These are phyloP conservation scores for Sebastiscus albofasciatus DNA, from an alignment of 2,797 vertebrate genomes.

Conservation along the genomic window DNA sequence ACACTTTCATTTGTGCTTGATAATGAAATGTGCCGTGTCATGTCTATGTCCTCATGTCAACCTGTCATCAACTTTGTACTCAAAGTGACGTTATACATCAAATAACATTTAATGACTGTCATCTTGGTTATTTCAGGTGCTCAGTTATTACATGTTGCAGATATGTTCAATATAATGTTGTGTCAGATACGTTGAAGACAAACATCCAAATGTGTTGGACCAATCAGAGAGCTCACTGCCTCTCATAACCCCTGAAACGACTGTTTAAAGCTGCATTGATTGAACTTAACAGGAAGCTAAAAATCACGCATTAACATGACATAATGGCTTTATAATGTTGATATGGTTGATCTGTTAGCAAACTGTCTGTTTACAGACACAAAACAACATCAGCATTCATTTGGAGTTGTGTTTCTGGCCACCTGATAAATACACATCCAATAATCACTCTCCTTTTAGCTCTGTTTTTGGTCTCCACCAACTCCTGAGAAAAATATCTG, in stretches of 20 bases:
- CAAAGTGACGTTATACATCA: neutral
- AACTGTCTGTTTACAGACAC: no score
- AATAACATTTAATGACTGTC: neutral
- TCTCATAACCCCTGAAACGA: neutral
- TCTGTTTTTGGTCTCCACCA: neutral
- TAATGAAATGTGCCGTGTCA: neutral
- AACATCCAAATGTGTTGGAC: neutral
- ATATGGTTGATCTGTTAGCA: neutral
- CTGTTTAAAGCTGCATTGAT: neutral
- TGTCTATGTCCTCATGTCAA: neutral
- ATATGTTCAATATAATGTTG: neutral
- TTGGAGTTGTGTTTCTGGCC: neutral
- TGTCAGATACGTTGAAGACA: neutral
- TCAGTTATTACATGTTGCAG: no score
- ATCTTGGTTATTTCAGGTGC: no score
- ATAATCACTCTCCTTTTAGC: neutral
- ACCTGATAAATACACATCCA: neutral
- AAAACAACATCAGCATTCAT: no score
- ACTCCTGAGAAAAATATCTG: neutral
- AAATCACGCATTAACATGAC: neutral
- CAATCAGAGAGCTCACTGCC: neutral
- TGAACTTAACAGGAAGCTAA: neutral
- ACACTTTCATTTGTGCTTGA: neutral
- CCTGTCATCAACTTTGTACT: no score
- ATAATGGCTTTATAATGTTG: neutral